Conservation (phyloP, 2,797 vertebrate genomes). For the Darevskia mixta region DNA sequence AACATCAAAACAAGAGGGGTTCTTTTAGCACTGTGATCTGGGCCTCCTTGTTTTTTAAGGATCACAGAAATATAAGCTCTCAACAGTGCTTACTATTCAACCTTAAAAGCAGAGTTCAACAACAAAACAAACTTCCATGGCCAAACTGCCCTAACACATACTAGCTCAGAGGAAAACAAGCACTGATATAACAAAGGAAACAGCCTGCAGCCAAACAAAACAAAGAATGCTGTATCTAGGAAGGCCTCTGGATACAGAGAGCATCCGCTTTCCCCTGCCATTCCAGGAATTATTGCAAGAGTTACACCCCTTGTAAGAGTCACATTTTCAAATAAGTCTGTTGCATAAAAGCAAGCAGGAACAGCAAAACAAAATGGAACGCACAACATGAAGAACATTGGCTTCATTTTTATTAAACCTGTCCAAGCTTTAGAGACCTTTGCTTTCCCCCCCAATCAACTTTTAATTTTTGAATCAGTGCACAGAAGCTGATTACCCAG, state of each 20-base stretch:
- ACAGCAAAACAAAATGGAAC: neutral
- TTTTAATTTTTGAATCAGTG: neutral
- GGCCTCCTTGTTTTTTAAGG: neutral
- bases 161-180: neutral
- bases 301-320: constrained; percentile 10
- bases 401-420: neutral
- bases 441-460: neutral
- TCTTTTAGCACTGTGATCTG: neutral
- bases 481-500: no score
- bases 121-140: neutral
- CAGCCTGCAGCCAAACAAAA: constrained; percentile 35
- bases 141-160: constrained; percentile 4
- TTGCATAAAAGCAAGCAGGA: neutral
- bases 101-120: neutral
- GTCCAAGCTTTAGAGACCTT: neutral
- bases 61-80: constrained; percentile 3
- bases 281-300: constrained; percentile 35
- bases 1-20: neutral
- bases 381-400: neutral
- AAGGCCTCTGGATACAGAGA: constrained; percentile 18
- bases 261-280: constrained; percentile 20
- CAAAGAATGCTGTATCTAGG: constrained; percentile 17
- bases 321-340: neutral
- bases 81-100: constrained; percentile 3
- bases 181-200: constrained; percentile 28